Evolutionary conservation across 2,888 invertebrate species (phyloP).

Genomic region (Hirtodrosophila alboralis): DNA sequence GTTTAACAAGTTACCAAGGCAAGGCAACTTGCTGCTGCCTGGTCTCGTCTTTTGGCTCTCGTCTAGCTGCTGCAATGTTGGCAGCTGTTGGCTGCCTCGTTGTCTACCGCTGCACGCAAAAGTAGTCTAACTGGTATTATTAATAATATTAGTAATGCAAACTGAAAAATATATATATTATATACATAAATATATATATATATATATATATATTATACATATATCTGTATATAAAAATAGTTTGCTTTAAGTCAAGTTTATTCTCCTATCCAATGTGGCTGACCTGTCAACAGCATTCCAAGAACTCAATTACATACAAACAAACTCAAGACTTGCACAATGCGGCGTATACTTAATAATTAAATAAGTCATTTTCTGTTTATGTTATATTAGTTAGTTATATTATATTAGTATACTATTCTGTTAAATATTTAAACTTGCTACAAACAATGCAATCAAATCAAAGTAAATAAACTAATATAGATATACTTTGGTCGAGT

Average conservation of each 20-base stretch:
- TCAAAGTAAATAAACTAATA: too few species aligned
- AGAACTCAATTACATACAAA: conserved; percentile 9
- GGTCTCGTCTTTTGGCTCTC: conserved; percentile 14
- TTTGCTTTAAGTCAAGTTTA: conserved; percentile 26
- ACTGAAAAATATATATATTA: conserved; percentile 23
- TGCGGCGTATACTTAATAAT: conserved; percentile 49
- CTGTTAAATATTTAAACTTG: too few species aligned
- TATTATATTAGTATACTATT: too few species aligned
- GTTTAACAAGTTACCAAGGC: conserved; percentile 52
- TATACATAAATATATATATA: conserved; percentile 7
- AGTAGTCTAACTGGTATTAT: conserved; percentile 74
- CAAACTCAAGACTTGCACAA: conserved; percentile 29
- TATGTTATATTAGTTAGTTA: neutral
- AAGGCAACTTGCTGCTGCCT: conserved; percentile 38
- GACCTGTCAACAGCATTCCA: conserved; percentile 49
- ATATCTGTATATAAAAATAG: conserved; percentile 5
- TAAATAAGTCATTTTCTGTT: neutral
- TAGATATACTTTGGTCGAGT: too few species aligned
- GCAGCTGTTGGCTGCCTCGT: conserved; percentile 51
- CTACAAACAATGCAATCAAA: too few species aligned
- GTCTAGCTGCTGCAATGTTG: conserved; percentile 16
- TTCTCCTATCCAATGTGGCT: conserved; percentile 17
- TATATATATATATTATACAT: conserved; percentile 18
- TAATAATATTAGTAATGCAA: conserved; percentile 64
- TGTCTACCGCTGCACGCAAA: conserved; percentile 72